Percentiles rank a stretch among this genome's conserved stretches.
These are phyloP conservation scores for Aphrocallistes beatrix DNA, from an alignment of 37 sponge, comb jelly and placozoan genomes.

Conservation along the genomic window DNA sequence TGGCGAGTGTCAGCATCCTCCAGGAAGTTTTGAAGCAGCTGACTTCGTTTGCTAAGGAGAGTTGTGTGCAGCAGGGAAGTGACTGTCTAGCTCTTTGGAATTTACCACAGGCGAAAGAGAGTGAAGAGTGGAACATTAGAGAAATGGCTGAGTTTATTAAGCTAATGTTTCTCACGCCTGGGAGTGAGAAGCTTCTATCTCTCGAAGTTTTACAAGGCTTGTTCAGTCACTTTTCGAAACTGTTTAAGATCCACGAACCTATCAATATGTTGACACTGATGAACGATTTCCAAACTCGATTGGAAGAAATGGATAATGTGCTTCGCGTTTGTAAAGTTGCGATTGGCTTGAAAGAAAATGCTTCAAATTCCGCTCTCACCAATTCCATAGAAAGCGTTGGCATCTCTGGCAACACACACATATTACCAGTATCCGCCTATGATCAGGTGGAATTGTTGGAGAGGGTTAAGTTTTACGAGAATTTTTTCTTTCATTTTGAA, in stretches of 20 bases:
- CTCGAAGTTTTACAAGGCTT: neutral
- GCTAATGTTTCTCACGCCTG: neutral
- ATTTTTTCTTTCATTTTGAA: conserved; percentile 7
- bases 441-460: neutral
- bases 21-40: neutral
- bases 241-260: neutral
- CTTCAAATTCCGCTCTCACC: neutral
- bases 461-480: neutral
- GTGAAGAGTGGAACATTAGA: neutral
- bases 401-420: neutral
- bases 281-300: neutral
- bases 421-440: neutral
- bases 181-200: neutral
- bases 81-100: no score
- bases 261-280: neutral
- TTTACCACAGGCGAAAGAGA: neutral
- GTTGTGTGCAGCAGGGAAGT: neutral
- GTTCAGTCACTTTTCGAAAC: neutral
- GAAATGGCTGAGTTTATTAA: neutral
- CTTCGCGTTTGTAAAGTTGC: neutral
- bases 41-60: neutral
- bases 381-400: neutral
- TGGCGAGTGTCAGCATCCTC: neutral
- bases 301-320: conserved; percentile 10
- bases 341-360: conserved; percentile 10